Percentiles rank a stretch among this genome's conserved stretches.
Evolutionary conservation across 2,888 invertebrate genomes (phyloP).

Genomic region (Eutolmus rufibarbis): DNA sequence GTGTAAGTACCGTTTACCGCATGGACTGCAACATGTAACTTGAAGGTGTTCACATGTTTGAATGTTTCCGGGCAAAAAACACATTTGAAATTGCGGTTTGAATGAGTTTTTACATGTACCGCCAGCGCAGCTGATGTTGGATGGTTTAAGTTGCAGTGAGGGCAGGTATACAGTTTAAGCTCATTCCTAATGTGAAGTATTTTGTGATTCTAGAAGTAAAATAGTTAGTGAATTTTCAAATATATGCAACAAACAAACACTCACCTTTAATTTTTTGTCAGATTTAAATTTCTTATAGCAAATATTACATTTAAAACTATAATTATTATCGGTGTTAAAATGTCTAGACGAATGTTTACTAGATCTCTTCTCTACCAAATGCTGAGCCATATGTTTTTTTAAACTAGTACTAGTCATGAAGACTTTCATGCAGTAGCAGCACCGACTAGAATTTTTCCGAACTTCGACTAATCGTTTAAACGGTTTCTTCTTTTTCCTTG

Average conservation of each 20-base stretch:
- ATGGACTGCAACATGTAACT: slow-evolving; percentile 73
- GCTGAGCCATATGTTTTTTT: slow-evolving; percentile 49
- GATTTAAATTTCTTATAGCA: slow-evolving; percentile 64
- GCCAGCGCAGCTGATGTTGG: slow-evolving; percentile 76
- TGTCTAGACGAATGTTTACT: background rate
- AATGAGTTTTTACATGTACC: slow-evolving; percentile 76
- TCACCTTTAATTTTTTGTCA: slow-evolving; percentile 67
- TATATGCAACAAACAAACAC: background rate
- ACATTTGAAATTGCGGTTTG: slow-evolving; percentile 62
- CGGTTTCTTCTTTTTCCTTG: background rate
- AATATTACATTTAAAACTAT: slow-evolving; percentile 52
- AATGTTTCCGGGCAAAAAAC: slow-evolving; percentile 76
- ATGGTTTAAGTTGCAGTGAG: slow-evolving; percentile 71
- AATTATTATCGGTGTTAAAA: background rate
- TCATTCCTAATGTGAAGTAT: slow-evolving; percentile 73
- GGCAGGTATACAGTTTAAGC: slow-evolving; percentile 74
- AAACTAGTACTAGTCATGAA: slow-evolving; percentile 51
- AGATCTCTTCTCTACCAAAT: slow-evolving; percentile 43
- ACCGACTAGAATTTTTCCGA: slow-evolving; percentile 49
- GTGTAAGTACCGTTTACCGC: slow-evolving; percentile 70
- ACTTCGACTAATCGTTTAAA: slow-evolving; percentile 46
- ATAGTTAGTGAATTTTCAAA: background rate
- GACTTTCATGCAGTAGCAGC: slow-evolving; percentile 50
- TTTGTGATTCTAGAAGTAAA: slow-evolving; percentile 66
- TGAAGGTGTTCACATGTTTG: slow-evolving; percentile 70